Conservation (phyloP, 37 sponge, comb jelly and placozoan genomes). For the Chondrosia reniformis region DNA sequence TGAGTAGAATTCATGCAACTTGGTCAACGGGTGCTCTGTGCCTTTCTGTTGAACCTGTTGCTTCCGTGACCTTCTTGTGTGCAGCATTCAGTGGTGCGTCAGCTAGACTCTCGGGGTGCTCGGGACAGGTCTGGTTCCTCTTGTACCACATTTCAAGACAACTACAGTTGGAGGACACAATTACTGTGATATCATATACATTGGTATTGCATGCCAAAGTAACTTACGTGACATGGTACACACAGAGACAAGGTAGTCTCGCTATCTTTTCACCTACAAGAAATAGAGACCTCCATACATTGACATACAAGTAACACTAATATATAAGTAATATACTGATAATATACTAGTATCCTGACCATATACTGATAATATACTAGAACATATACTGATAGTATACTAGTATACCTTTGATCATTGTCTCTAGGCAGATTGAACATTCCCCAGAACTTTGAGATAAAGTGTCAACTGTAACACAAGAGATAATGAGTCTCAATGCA, state of each 20-base stretch:
- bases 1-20: too few species aligned
- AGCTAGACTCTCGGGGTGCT: conserved; percentile 56
- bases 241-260: conserved; percentile 88
- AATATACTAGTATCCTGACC: background rate
- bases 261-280: conserved; percentile 79
- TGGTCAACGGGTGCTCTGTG: too few species aligned
- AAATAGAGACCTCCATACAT: conserved; percentile 11
- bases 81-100: background rate
- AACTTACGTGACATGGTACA: conserved; percentile 86
- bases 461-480: conserved; percentile 47
- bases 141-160: conserved; percentile 68
- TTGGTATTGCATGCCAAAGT: too few species aligned
- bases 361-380: background rate
- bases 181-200: too few species aligned
- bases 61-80: too few species aligned
- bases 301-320: background rate
- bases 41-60: too few species aligned
- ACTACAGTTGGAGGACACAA: conserved; percentile 33
- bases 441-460: conserved; percentile 72
- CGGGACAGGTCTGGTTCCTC: conserved; percentile 65
- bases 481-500: background rate
- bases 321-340: background rate
- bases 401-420: conserved; percentile 63
- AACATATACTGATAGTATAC: background rate
- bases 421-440: conserved; percentile 89